Evolutionary conservation across 2,797 vertebrate species (phyloP).

Genomic region (Sus cebifrons): DNA sequence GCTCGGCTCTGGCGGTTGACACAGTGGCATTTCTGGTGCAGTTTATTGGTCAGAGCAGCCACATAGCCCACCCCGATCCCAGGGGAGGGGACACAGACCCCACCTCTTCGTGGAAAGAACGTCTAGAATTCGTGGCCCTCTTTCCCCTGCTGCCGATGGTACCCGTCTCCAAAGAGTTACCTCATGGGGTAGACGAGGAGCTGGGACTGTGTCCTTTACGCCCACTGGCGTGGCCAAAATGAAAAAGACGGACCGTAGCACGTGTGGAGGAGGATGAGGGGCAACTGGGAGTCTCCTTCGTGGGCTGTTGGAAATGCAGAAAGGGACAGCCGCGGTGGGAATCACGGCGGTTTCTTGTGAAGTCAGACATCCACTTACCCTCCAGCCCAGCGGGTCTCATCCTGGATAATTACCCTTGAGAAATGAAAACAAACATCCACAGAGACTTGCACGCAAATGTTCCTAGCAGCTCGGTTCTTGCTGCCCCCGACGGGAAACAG

Average conservation of each 20-base stretch:
- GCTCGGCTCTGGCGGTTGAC: background rate
- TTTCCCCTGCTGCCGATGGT: background rate
- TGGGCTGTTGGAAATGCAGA: background rate
- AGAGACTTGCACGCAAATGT: background rate
- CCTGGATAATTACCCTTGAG: background rate
- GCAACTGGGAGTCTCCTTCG: rapidly evolving
- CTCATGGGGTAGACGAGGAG: background rate
- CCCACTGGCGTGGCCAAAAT: background rate
- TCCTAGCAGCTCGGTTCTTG: rapidly evolving
- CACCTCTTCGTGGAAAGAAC: background rate
- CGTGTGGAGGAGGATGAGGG: rapidly evolving
- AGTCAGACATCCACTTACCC: background rate
- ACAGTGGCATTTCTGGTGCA: background rate
- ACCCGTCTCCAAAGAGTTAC: background rate
- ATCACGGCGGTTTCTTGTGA: background rate
- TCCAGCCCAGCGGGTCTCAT: background rate
- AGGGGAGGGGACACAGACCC: background rate
- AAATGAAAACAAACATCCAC: background rate
- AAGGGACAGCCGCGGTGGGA: background rate
- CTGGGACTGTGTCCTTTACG: rapidly evolving
- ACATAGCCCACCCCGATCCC: background rate
- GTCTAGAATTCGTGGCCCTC: background rate
- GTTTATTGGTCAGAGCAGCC: background rate
- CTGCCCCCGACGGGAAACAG: background rate
- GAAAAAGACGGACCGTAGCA: background rate